Evolutionary conservation across 53 echinoderm and acorn worm species (phyloP), one percentile per base, ranked within the genome.

Genomic region (Holothuria leucospilota): DNA sequence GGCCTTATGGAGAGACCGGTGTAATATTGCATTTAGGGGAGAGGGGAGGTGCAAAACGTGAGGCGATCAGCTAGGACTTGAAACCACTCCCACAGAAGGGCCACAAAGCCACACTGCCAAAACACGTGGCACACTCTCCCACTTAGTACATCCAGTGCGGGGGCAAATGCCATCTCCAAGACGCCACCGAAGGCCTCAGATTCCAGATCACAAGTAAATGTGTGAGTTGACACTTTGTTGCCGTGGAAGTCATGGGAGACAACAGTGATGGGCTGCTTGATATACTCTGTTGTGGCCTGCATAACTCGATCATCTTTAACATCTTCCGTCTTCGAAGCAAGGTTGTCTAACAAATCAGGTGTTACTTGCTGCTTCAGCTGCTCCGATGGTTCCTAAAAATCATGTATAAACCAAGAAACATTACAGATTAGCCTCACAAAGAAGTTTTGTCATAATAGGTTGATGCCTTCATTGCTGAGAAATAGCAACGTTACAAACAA

Each of bases 181-280:
- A n/a, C n/a, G n/a, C n/a, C n/a, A n/a, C n/a, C n/a, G n/a, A n/a
- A n/a, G n/a, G n/a, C n/a, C n/a, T n/a, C 69, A 13, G 69, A 69
- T 69, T 69, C 69, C 69, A 69, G 29, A 69, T 14, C 28, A 69
- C 69, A 69, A 69, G 69, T 69, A 0, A 69, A 69, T 69, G 69
- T 69, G 69, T 29, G 69, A 69, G 69, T 69, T 69, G 69, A 69
- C 69, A 69, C 69, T 69, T 69, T 69, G 69, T 69, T 69, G 69
- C 29, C 9, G 69, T 69, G 69, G 5, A 69, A 69, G 69, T 69
- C 69, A 69, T 69, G 26, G 69, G 69, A 69, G 69, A 27, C 69
- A 69, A 69, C 69, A 21, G 69, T 69, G 69, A 69, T 69, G 29
- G 69, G 69, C 29, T 69, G 69, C 29, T 69, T 69, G 69, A 69